Percentiles rank a stretch among this genome's conserved stretches.
Evolutionary conservation across 2,888 invertebrate genomes (phyloP).

Genomic region (Choreutis nemorana): DNA sequence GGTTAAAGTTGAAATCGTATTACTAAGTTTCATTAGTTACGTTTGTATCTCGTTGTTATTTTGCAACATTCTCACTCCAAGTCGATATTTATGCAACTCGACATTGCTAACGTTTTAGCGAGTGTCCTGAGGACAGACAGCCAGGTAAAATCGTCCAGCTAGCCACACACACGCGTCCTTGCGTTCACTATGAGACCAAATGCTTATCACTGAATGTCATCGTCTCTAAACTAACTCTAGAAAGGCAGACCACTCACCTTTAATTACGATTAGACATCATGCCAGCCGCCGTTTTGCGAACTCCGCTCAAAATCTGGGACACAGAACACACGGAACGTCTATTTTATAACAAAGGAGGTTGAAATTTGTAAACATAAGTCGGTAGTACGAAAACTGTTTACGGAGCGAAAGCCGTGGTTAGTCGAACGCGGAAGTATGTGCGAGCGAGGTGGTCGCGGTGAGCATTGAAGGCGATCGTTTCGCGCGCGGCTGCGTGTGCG

Average conservation of each 20-base stretch:
- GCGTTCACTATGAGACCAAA: constrained; percentile 43
- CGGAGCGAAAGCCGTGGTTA: constrained; percentile 44
- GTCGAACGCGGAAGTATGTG: constrained; percentile 41
- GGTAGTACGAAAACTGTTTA: constrained; percentile 41
- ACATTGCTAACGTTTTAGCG: too few relatives aligned
- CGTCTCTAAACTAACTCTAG: constrained; percentile 39
- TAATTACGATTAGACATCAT: constrained; percentile 40
- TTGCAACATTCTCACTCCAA: too few relatives aligned
- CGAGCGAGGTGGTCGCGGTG: constrained; percentile 17
- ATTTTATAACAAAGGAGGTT: constrained; percentile 10
- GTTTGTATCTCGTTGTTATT: too few relatives aligned
- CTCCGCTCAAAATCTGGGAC: constrained; percentile 15
- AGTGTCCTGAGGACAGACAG: too few relatives aligned
- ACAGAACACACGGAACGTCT: constrained; percentile 21
- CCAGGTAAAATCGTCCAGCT: too few relatives aligned
- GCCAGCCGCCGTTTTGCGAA: constrained; percentile 19
- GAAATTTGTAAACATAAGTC: constrained; percentile 31
- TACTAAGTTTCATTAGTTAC: too few relatives aligned
- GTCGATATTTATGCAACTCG: too few relatives aligned
- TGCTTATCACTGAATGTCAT: constrained; percentile 54
- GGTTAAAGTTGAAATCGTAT: too few relatives aligned
- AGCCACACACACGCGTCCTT: constrained; percentile 35
- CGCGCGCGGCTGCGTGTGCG: constrained; percentile 46
- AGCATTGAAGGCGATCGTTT: constrained; percentile 40
- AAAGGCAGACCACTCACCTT: constrained; percentile 49